Percentiles rank a stretch among this genome's conserved stretches.
phyloP scores from a whole-genome alignment of 1,140 invertebrate genomes.

The Drosophila lowei region DNA sequence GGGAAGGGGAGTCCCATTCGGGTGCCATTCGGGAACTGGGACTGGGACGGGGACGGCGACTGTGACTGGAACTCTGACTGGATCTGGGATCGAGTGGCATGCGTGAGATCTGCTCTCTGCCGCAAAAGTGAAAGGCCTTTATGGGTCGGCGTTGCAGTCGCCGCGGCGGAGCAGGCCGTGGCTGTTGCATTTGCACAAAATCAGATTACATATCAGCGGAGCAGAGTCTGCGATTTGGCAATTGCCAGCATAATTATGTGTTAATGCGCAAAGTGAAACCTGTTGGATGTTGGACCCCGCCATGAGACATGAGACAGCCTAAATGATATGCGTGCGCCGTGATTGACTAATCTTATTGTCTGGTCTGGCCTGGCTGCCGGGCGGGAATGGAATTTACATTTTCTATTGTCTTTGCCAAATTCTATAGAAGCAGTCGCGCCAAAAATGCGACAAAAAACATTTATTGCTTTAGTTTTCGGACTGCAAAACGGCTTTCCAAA shows the following conservation, averaged over 20 bases:
- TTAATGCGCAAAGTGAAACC: slow-evolving; percentile 61
- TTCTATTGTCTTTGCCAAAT: slow-evolving; percentile 62
- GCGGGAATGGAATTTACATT: slow-evolving; percentile 54
- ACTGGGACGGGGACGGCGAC: slow-evolving; percentile 11
- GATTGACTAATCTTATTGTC: slow-evolving; percentile 60
- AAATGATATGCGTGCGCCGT: slow-evolving; percentile 49
- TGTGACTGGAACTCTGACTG: slow-evolving; percentile 18
- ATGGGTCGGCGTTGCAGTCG: slow-evolving; percentile 57
- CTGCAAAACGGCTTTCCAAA: slow-evolving; percentile 56
- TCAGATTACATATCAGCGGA: slow-evolving; percentile 72
- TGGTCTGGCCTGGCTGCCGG: not conserved
- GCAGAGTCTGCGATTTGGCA: slow-evolving; percentile 58
- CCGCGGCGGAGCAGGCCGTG: not conserved
- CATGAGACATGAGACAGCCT: slow-evolving; percentile 18
- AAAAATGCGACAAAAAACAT: slow-evolving; percentile 42
- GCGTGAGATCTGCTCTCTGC: slow-evolving; percentile 63
- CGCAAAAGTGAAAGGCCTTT: slow-evolving; percentile 77
- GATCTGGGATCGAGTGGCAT: slow-evolving; percentile 36
- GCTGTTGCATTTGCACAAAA: slow-evolving; percentile 49
- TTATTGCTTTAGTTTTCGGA: not conserved
- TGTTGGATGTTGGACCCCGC: slow-evolving; percentile 50
- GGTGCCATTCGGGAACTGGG: too few species aligned
- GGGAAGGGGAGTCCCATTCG: not conserved
- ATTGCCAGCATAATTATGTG: slow-evolving; percentile 66
- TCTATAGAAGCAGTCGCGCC: slow-evolving; percentile 47